phyloP scores from a whole-genome alignment of 2,113 vertebrate species.

The Phaethornis superciliosus region DNA sequence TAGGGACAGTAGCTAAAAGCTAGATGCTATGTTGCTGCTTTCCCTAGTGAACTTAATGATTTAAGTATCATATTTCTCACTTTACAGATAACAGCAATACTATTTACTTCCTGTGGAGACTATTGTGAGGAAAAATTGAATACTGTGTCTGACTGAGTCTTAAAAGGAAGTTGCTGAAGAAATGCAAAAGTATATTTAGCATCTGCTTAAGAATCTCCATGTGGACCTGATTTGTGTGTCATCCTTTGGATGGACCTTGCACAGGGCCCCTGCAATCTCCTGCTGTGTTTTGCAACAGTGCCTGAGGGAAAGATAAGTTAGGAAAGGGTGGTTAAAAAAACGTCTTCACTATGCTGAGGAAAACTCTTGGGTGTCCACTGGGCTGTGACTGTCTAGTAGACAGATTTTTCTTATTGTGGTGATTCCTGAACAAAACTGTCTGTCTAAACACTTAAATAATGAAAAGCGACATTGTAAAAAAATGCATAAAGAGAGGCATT shows the following conservation, averaged over 20 bases:
- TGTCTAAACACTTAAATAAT: neutral
- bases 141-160: neutral
- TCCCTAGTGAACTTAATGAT: neutral
- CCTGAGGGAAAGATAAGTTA: neutral
- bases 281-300: constrained; percentile 25
- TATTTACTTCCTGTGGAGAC: neutral
- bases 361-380: neutral
- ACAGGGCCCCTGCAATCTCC: constrained; percentile 12
- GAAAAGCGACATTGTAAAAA: neutral
- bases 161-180: neutral
- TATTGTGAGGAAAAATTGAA: neutral
- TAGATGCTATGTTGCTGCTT: neutral
- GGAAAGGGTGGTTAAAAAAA: neutral
- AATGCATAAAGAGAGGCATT: neutral
- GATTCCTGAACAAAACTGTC: neutral
- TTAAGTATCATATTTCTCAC: neutral
- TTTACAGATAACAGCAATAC: constrained; percentile 3
- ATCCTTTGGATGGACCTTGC: constrained; percentile 1
- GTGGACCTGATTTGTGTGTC: constrained; percentile 49
- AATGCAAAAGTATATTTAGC: constrained; percentile 8
- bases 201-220: constrained; percentile 2
- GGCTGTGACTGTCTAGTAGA: neutral
- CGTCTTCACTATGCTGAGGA: neutral
- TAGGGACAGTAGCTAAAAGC: neutral
- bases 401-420: neutral